These are phyloP conservation scores for Microctonus brassicae DNA, from an alignment of 2,888 invertebrate genomes.

Conservation along the genomic window DNA sequence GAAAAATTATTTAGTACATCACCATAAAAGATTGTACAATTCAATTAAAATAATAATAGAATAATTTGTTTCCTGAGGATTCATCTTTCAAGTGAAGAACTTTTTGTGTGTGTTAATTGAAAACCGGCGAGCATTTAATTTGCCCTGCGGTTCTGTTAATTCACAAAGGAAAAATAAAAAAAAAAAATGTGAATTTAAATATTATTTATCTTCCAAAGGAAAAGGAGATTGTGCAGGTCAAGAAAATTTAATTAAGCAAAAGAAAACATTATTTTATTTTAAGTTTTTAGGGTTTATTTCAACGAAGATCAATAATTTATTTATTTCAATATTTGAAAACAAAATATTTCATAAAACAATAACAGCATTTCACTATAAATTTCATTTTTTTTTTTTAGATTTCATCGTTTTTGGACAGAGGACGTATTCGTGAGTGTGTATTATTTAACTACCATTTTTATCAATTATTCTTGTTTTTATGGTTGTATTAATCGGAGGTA, in stretches of 20 bases:
- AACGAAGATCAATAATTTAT: slow-evolving; percentile 64
- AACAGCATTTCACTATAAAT: slow-evolving; percentile 58
- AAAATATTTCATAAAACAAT: slow-evolving; percentile 63
- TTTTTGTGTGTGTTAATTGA: no score
- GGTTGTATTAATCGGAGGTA: slow-evolving; percentile 53
- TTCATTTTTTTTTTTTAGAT: background rate
- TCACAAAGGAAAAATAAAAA: no score
- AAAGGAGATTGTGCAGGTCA: background rate
- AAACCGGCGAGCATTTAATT: no score
- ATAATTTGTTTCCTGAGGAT: no score
- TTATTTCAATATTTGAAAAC: slow-evolving; percentile 61
- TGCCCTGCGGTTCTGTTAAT: no score
- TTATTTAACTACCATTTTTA: slow-evolving; percentile 48
- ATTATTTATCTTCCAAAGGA: no score
- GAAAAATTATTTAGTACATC: no score
- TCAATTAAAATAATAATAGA: no score
- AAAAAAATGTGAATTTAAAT: no score
- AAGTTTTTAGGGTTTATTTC: slow-evolving; percentile 30
- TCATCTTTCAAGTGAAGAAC: no score
- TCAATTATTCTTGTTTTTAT: slow-evolving; percentile 19
- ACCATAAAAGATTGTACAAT: no score
- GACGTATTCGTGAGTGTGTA: slow-evolving; percentile 50
- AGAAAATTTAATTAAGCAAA: background rate
- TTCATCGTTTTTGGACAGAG: slow-evolving; percentile 41
- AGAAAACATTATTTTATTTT: background rate